Percentiles rank a stretch among this genome's conserved stretches.
These are phyloP conservation scores for Ptycholaimellus sp. DNA, from an alignment of 2,888 invertebrate species.

Conservation along the genomic window DNA sequence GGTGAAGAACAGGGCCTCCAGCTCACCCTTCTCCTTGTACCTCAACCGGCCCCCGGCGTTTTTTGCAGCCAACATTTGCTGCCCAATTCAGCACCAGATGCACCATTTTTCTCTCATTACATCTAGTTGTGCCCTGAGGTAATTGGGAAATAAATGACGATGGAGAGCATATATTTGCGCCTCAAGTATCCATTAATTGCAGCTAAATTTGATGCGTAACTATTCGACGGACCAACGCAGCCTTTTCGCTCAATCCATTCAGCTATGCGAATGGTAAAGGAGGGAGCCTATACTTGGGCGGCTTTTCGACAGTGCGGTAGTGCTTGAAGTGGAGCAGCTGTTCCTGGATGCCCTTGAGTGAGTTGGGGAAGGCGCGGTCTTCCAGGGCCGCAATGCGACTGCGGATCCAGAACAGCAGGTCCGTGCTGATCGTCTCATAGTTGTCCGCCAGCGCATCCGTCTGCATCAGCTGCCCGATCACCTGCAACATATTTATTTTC, in stretches of 20 bases:
- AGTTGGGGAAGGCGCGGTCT: conserved; percentile 69
- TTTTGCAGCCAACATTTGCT: too few relatives aligned
- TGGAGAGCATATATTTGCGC: too few relatives aligned
- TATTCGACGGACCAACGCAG: too few relatives aligned
- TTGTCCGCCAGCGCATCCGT: conserved; percentile 68
- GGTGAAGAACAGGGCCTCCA: conserved; percentile 80
- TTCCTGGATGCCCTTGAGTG: conserved; percentile 72
- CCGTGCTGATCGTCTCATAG: conserved; percentile 58
- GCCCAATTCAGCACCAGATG: not conserved
- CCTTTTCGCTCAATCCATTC: not conserved
- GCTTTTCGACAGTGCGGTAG: conserved; percentile 86
- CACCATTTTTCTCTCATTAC: too few relatives aligned
- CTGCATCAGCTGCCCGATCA: conserved; percentile 82
- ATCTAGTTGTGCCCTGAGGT: too few relatives aligned
- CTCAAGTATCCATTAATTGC: too few relatives aligned
- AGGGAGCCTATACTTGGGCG: conserved; percentile 50
- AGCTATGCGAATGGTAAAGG: not conserved
- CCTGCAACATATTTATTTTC: conserved; percentile 36
- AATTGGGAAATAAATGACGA: too few relatives aligned
- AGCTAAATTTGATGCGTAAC: too few relatives aligned
- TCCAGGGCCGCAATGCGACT: conserved; percentile 55
- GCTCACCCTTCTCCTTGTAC: conserved; percentile 84
- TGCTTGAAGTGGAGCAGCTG: conserved; percentile 69
- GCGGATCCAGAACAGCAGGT: conserved; percentile 75
- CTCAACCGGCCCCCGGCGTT: conserved; percentile 29